phyloP scores from a whole-genome alignment of 2,797 vertebrate species.

The Danio tinwini region DNA sequence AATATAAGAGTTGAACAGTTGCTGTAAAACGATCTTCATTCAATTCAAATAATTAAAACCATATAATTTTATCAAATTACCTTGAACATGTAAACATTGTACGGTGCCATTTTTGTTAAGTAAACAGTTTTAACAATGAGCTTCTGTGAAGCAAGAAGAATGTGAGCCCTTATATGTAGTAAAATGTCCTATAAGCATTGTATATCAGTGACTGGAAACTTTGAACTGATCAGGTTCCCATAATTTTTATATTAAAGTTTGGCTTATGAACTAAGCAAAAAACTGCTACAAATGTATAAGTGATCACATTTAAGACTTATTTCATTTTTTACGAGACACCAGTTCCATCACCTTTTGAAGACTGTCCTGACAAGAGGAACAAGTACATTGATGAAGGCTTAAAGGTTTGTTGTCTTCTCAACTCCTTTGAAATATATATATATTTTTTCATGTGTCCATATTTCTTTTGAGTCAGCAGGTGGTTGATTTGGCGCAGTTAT shows the following conservation, averaged over 20 bases:
- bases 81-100: not conserved
- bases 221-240: not conserved
- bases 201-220: not conserved
- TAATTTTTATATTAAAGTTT: not conserved
- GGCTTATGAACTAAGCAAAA: not conserved
- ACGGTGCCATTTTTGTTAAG: not conserved
- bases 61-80: not conserved
- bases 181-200: not conserved
- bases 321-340: not conserved
- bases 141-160: not conserved
- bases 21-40: not conserved
- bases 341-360: not conserved
- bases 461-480: not conserved
- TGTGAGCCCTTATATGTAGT: not conserved
- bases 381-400: not conserved
- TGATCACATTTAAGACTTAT: not conserved
- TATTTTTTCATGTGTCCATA: not conserved
- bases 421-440: not conserved
- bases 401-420: not conserved
- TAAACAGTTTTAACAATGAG: not conserved
- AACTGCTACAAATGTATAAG: not conserved
- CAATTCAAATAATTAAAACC: constrained; percentile 8
- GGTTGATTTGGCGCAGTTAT: not conserved
- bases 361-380: not conserved
- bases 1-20: not conserved